These are phyloP conservation scores for Rhinogobius similis DNA, from an alignment of 2,113 vertebrate genomes.

Conservation along the genomic window DNA sequence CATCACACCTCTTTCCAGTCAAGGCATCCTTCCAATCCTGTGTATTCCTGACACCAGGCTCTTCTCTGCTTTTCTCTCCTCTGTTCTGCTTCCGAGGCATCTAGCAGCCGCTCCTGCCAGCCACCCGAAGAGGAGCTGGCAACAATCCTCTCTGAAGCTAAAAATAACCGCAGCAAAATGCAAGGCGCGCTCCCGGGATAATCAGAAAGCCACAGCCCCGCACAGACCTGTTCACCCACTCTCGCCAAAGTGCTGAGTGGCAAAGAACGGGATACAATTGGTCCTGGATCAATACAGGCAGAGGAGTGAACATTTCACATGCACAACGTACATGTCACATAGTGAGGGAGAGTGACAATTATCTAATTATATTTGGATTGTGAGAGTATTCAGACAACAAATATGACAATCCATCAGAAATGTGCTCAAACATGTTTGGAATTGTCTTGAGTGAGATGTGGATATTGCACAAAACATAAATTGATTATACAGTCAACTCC, in stretches of 20 bases:
- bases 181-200: constrained; percentile 43
- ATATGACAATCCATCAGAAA: too few relatives aligned
- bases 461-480: too few relatives aligned
- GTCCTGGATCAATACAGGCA: constrained; percentile 56
- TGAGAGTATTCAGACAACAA: too few relatives aligned
- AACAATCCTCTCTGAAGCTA: constrained; percentile 65
- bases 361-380: too few relatives aligned
- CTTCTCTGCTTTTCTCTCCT: constrained; percentile 37
- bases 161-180: constrained; percentile 68
- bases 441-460: too few relatives aligned
- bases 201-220: constrained; percentile 63
- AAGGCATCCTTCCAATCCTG: background rate
- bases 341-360: background rate
- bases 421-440: too few relatives aligned
- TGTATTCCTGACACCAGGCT: constrained; percentile 26
- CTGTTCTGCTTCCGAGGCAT: constrained; percentile 50
- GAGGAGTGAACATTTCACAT: constrained; percentile 29
- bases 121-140: constrained; percentile 57
- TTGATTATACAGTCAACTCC: too few relatives aligned
- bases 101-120: constrained; percentile 44
- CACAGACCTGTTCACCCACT: constrained; percentile 25
- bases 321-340: constrained; percentile 7
- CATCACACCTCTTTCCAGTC: background rate
- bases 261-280: constrained; percentile 59
- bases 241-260: constrained; percentile 67